Evolutionary conservation across 2,888 invertebrate genomes (phyloP).

Genomic region (Calephelis perditalis): DNA sequence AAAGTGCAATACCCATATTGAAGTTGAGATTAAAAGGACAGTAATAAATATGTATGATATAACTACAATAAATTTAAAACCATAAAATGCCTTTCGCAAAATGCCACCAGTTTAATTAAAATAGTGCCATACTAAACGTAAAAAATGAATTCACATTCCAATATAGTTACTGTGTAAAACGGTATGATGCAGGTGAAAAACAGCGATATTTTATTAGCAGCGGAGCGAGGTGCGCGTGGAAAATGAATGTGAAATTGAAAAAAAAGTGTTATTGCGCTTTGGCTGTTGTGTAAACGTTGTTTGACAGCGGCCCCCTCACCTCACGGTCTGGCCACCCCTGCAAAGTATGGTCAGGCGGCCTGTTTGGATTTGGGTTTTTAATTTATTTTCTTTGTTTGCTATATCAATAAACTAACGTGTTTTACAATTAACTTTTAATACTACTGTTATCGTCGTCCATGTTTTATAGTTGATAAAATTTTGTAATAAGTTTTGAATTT

Average conservation of each 20-base stretch:
- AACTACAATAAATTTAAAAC: neutral
- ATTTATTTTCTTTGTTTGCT: constrained; percentile 36
- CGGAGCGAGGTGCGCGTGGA: constrained; percentile 45
- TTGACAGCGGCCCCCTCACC: constrained; percentile 51
- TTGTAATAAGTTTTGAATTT: too few relatives aligned
- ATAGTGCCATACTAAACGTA: constrained; percentile 20
- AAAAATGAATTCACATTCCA: constrained; percentile 45
- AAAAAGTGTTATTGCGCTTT: constrained; percentile 62
- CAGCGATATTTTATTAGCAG: constrained; percentile 44
- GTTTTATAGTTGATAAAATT: neutral
- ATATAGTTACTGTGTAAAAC: constrained; percentile 33
- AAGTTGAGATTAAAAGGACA: too few relatives aligned
- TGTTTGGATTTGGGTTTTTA: constrained; percentile 33
- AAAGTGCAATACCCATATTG: too few relatives aligned
- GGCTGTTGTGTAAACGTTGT: constrained; percentile 65
- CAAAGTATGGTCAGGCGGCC: constrained; percentile 31
- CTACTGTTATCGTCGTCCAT: neutral
- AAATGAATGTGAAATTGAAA: constrained; percentile 46
- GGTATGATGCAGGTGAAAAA: constrained; percentile 42
- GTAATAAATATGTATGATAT: too few relatives aligned
- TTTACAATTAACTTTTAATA: constrained; percentile 16
- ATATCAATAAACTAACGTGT: constrained; percentile 9
- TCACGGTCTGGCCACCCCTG: constrained; percentile 31
- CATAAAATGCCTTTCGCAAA: constrained; percentile 2
- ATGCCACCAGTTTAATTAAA: constrained; percentile 19